A percentile compares a stretch with the other conserved stretches of the same genome.
These are phyloP conservation scores for Monochamus saltuarius DNA, from an alignment of 1,140 invertebrate species.

Conservation along the genomic window DNA sequence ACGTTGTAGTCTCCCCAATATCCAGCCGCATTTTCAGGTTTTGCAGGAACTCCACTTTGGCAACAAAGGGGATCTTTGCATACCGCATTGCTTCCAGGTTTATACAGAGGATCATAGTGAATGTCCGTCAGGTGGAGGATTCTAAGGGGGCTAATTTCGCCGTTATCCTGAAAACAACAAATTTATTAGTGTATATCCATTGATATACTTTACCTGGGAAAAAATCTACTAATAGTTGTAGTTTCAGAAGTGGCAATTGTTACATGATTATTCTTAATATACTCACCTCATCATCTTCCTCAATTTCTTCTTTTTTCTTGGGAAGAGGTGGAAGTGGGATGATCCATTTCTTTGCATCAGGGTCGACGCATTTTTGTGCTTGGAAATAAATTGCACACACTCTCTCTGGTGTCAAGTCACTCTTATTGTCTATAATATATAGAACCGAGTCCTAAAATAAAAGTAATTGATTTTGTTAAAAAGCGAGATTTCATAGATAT, in stretches of 20 bases:
- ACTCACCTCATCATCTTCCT: background rate
- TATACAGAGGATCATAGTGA: conserved; percentile 77
- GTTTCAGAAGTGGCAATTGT: too few relatives aligned
- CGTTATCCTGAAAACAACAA: conserved; percentile 13
- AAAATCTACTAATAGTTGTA: background rate
- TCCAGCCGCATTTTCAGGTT: conserved; percentile 60
- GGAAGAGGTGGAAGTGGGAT: conserved; percentile 31
- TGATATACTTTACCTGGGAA: too few relatives aligned
- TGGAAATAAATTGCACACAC: conserved; percentile 39
- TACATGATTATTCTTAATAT: background rate
- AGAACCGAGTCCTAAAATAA: conserved; percentile 32
- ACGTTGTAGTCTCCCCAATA: conserved; percentile 76
- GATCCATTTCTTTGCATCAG: conserved; percentile 34
- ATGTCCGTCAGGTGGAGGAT: conserved; percentile 79
- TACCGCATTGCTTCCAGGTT: conserved; percentile 62
- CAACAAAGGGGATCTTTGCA: conserved; percentile 81
- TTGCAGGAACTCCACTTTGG: conserved; percentile 49
- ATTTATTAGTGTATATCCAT: background rate
- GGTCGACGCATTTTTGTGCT: conserved; percentile 33
- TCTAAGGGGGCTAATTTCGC: conserved; percentile 46
- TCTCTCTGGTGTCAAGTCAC: conserved; percentile 34
- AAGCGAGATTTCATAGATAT: too few relatives aligned
- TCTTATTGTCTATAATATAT: conserved; percentile 41
- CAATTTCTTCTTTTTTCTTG: background rate
- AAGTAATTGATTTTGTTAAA: background rate